Conservation (phyloP, 1,140 invertebrate species). For the Dendroctonus ponderosae region DNA sequence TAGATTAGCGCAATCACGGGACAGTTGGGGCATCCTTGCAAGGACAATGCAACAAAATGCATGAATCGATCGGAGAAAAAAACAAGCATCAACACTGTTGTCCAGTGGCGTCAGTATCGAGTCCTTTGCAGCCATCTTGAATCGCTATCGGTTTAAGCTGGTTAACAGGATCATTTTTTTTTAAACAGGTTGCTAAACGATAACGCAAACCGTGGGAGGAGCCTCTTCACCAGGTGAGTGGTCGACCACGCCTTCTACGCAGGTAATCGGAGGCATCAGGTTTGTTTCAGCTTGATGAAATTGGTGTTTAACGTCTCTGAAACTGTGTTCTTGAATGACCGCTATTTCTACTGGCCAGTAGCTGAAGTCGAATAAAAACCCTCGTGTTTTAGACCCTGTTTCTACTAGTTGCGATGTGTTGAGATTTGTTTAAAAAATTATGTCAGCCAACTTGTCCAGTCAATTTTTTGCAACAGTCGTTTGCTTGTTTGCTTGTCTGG, state of each 20-base stretch:
- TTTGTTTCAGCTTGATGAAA: background rate
- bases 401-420: background rate
- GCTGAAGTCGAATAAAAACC: background rate
- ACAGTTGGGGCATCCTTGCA: conserved; percentile 8
- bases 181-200: conserved; percentile 43
- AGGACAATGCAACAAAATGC: background rate
- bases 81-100: conserved; percentile 2
- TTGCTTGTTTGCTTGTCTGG: no score
- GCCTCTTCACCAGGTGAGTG: conserved; percentile 22
- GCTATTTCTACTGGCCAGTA: background rate
- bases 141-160: conserved; percentile 37
- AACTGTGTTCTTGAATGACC: no score
- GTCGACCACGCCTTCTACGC: conserved; percentile 19
- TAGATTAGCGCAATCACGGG: background rate
- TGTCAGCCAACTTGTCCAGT: background rate
- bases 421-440: background rate
- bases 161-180: conserved; percentile 47
- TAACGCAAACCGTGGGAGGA: conserved; percentile 24
- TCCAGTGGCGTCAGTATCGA: conserved; percentile 39
- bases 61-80: no score
- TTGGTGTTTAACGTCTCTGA: no score
- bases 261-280: conserved; percentile 21
- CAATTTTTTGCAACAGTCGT: background rate
- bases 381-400: background rate
- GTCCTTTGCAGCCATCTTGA: conserved; percentile 43